phyloP scores from a whole-genome alignment of 2,888 invertebrate genomes.

The Cerastoderma edule region DNA sequence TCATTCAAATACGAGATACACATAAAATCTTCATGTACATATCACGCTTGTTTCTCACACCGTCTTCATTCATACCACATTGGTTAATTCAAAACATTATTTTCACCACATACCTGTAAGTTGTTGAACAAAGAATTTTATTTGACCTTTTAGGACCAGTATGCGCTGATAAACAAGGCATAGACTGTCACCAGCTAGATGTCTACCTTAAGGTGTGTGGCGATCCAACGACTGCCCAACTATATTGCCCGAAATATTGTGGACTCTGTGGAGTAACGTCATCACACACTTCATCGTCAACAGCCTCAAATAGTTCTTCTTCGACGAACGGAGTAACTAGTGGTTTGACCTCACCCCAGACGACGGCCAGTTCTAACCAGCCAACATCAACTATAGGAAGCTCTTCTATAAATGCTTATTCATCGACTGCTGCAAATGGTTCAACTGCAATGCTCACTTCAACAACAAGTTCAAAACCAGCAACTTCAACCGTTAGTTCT shows the following conservation, averaged over 20 bases:
- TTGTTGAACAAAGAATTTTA: slow-evolving; percentile 1
- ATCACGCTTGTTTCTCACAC: too few relatives aligned
- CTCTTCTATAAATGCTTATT: too few relatives aligned
- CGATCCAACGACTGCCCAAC: slow-evolving; percentile 29
- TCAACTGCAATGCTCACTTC: too few relatives aligned
- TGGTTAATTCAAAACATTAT: too few relatives aligned
- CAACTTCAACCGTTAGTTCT: too few relatives aligned
- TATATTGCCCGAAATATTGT: slow-evolving; percentile 46
- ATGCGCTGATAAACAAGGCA: slow-evolving; percentile 32
- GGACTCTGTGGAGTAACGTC: slow-evolving; percentile 36
- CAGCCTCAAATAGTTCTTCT: not conserved
- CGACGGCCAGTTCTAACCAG: not conserved
- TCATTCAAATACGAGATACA: too few relatives aligned
- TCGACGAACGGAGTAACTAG: not conserved
- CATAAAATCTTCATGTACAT: too few relatives aligned
- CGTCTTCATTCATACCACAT: too few relatives aligned
- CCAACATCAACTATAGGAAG: too few relatives aligned
- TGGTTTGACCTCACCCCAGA: not conserved
- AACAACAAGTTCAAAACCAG: not conserved
- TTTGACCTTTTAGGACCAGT: not conserved
- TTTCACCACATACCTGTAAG: too few relatives aligned
- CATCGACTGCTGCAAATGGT: too few relatives aligned
- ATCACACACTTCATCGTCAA: too few relatives aligned
- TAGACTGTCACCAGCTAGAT: slow-evolving; percentile 54
- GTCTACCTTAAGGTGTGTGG: slow-evolving; percentile 38